These are phyloP conservation scores for Hoplostethus atlanticus DNA, from an alignment of 2,797 vertebrate genomes.

Conservation along the genomic window DNA sequence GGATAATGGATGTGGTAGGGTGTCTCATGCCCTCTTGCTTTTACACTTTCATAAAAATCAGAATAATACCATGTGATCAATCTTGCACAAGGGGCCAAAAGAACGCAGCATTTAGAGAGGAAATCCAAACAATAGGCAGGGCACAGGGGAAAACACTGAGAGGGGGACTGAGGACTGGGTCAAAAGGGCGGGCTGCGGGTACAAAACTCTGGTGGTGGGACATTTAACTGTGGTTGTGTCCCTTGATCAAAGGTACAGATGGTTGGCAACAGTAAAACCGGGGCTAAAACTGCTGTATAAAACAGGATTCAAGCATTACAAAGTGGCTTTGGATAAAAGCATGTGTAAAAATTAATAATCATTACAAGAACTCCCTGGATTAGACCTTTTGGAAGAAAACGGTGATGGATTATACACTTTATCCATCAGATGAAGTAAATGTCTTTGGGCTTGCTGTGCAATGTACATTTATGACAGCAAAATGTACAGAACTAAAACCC, in stretches of 20 bases:
- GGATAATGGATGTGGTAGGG: conserved; percentile 35
- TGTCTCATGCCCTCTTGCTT: conserved; percentile 43
- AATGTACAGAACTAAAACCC: conserved; percentile 39
- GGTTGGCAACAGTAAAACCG: conserved; percentile 77
- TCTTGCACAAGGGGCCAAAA: conserved; percentile 35
- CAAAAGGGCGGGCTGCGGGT: conserved; percentile 61
- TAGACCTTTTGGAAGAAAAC: conserved; percentile 56
- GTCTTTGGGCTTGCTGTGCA: conserved; percentile 38
- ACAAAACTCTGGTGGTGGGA: conserved; percentile 70
- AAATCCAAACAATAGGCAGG: conserved; percentile 49
- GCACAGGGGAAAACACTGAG: conserved; percentile 24
- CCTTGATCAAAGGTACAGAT: conserved; percentile 83
- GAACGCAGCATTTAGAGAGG: conserved; percentile 26
- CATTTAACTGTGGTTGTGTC: conserved; percentile 76
- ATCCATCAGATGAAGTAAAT: conserved; percentile 43
- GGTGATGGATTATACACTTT: conserved; percentile 64
- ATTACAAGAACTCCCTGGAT: conserved; percentile 65
- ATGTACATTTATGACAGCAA: conserved; percentile 43
- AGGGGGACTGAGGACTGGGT: conserved; percentile 49
- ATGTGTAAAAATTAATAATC: conserved; percentile 77
- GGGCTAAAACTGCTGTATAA: conserved; percentile 74
- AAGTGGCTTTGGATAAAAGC: conserved; percentile 81
- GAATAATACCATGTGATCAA: conserved; percentile 30
- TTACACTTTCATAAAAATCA: conserved; percentile 44
- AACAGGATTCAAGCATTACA: conserved; percentile 69